Conservation (phyloP, 2,113 vertebrate species). For the Cottus gobio region DNA sequence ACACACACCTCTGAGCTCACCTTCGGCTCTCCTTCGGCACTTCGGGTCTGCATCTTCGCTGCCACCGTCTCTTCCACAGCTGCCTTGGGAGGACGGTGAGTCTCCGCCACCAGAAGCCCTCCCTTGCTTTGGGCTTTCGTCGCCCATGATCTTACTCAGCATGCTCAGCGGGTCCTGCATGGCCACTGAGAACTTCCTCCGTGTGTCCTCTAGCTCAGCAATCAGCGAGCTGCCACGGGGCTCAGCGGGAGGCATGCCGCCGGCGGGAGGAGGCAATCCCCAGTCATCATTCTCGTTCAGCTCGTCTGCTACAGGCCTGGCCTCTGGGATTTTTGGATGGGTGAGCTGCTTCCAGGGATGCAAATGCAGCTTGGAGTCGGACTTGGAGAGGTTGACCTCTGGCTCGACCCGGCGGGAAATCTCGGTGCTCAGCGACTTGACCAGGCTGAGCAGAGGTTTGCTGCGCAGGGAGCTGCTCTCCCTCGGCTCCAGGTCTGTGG, state of each 20-base stretch:
- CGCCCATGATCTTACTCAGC: slow-evolving; percentile 88
- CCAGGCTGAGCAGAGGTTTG: slow-evolving; percentile 80
- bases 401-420: slow-evolving; percentile 79
- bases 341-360: slow-evolving; percentile 81
- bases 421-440: slow-evolving; percentile 84
- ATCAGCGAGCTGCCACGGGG: slow-evolving; percentile 82
- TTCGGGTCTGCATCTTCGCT: slow-evolving; percentile 37
- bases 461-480: slow-evolving; percentile 81
- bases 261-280: slow-evolving; percentile 71
- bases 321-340: slow-evolving; percentile 68
- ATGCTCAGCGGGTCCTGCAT: slow-evolving; percentile 87
- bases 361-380: slow-evolving; percentile 83
- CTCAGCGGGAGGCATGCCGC: slow-evolving; percentile 69
- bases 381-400: slow-evolving; percentile 82
- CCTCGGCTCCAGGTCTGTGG: slow-evolving; percentile 89
- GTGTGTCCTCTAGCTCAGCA: slow-evolving; percentile 85
- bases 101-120: slow-evolving; percentile 47
- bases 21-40: slow-evolving; percentile 15
- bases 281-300: slow-evolving; percentile 56
- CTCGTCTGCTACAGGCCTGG: slow-evolving; percentile 37
- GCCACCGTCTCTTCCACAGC: slow-evolving; percentile 64
- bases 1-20: slow-evolving; percentile 38
- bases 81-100: slow-evolving; percentile 56
- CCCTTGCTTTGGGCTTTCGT: slow-evolving; percentile 79
- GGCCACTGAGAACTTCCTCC: slow-evolving; percentile 84